Evolutionary conservation across 30 jellyfish, hydroid and myxozoan species (phyloP), one percentile per base, ranked within the genome.

Genomic region (Catostylus mosaicus): DNA sequence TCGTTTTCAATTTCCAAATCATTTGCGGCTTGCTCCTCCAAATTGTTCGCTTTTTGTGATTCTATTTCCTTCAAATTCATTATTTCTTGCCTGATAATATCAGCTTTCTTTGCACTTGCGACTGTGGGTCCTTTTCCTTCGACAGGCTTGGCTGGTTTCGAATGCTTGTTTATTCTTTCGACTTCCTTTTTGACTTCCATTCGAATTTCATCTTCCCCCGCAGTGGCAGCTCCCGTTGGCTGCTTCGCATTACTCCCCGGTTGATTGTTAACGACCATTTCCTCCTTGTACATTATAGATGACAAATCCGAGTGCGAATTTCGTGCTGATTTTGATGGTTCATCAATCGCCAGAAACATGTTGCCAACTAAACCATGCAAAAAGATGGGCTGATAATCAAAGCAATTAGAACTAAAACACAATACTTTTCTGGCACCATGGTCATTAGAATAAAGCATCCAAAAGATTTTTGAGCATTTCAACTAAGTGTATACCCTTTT

Each of bases 341-440:
- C 92, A 27, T 82, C 92, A 12, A 82, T 68, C 8, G 83, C 92
- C 57, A 74, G 84, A 38, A 82, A 82, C 92, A 82, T 82, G 59
- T 74, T 82, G 12, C 92, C 92, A 82, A 82, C 92, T 82, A 73
- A 35, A 57, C 51, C 70, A 35, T 35, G 70, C 30, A 79, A 40
- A 57, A 11, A 36, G 30, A 1, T 22, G 33, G 1, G 24, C 18
- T 40, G 73, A 73, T 30, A 6, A 8, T 8, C 8, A 6, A 43
- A 43, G 16, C 56, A 16, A 6, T 43, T 43, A 16, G 16, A 43
- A 43, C 8, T 16, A 16, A 8, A 43, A 43, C n/a, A n/a, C n/a
- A n/a, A n/a, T n/a, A n/a, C n/a, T n/a, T n/a, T n/a, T n/a, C n/a
- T n/a, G n/a, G n/a, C n/a, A n/a, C n/a, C n/a, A n/a, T n/a, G n/a